Base-by-base conservation (phyloP, 2,888 invertebrate genomes). In the Antheraea assamensis region DNA sequence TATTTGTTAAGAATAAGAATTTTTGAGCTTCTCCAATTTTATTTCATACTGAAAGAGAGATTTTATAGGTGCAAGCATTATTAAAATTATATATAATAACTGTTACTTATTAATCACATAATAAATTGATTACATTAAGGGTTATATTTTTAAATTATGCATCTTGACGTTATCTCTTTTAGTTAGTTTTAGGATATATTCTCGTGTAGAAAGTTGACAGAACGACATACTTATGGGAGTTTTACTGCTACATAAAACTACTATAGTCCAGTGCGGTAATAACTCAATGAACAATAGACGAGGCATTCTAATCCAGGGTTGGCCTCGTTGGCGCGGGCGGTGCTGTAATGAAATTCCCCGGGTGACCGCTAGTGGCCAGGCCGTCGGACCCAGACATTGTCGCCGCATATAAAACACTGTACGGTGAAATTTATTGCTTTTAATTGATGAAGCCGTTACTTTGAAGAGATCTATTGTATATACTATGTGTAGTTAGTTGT, bases 271-370 rank as follows among this genome's bases (percentile, higher is more conserved):
- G 81, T 70, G 79, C 76, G 72, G 81, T 89, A 78, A 92, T 93
- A 93, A 93, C 87, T 93, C 93, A 93, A 88, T 87, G 90, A 81
- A 92, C 93, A 93, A 93, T 92, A 79, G 89, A 79, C 75, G 75
- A 79, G 84, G 84, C 86, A 87, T 89, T 91, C 90, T 90, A 88
- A 89, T 89, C 87, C 88, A 85, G 87, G 82, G 80, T 77, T 81
- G 81, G 78, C 80, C 82, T 77, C 79, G 75, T 80, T 82, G 80
- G 83, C 83, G 76, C 42, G 42, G 13, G 42, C 42, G 81, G 79
- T 79, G 77, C 78, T 80, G 81, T 93, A 93, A 93, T 93, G 92
- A 93, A 93, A 93, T 93, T 93, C 93, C 90, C 83, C 79, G 84
- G 85, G 82, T 81, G 79, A 81, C 79, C 82, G 82, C 80, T 83